These are phyloP conservation scores for Leptinotarsa peninsularis DNA, from an alignment of 2,888 invertebrate genomes.

Conservation along the genomic window DNA sequence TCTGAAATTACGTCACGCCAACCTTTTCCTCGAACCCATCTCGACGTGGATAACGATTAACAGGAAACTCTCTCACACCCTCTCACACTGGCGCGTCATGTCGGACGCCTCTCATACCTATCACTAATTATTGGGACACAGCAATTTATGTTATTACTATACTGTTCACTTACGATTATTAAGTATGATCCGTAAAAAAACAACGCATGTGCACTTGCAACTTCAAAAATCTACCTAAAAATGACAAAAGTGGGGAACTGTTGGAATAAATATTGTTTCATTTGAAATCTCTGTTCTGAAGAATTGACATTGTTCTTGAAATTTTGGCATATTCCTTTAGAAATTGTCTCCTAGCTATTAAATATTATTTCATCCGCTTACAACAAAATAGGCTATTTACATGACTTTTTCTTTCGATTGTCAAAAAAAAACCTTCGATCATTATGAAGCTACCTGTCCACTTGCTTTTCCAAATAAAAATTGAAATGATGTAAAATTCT, in stretches of 20 bases:
- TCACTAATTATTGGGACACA: slow-evolving; percentile 67
- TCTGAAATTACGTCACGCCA: slow-evolving; percentile 29
- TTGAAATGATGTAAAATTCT: no score
- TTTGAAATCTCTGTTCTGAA: no score
- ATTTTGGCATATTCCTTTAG: no score
- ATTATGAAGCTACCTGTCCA: no score
- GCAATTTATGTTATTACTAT: slow-evolving; percentile 60
- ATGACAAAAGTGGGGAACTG: slow-evolving; percentile 44
- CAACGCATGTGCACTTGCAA: slow-evolving; percentile 54
- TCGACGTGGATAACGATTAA: slow-evolving; percentile 55
- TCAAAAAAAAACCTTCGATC: no score
- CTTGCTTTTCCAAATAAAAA: no score
- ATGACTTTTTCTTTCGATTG: no score
- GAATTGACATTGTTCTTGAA: no score
- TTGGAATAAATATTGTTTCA: background rate
- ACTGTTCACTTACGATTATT: slow-evolving; percentile 56
- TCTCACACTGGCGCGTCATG: slow-evolving; percentile 42
- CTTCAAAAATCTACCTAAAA: slow-evolving; percentile 51
- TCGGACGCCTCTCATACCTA: slow-evolving; percentile 59
- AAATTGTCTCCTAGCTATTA: no score
- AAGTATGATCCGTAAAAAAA: slow-evolving; percentile 55
- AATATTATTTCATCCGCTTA: no score
- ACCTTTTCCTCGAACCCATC: slow-evolving; percentile 53
- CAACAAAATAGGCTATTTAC: no score
- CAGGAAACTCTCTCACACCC: slow-evolving; percentile 49